Base-by-base conservation (phyloP, 2,888 invertebrate species). In the Drymonia ruficornis region DNA sequence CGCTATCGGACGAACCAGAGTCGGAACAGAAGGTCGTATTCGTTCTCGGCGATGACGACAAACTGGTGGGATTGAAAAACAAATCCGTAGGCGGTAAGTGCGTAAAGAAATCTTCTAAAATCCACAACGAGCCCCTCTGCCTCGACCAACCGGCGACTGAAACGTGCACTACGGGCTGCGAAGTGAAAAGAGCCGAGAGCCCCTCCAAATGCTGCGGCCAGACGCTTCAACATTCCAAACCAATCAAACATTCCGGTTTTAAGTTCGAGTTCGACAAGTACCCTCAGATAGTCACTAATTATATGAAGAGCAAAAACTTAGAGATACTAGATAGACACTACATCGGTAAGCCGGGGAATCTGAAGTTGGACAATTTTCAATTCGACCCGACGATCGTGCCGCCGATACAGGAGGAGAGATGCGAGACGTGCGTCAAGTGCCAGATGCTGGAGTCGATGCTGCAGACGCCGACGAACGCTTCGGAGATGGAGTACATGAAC, bases 381-480 rank as follows among this genome's bases (percentile, higher is more conserved):
- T 91, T 91, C 71, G 93, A 93, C 66, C 89, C 93, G 49, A 93
- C 88, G 11, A 71, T 93, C 48, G 91, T 91, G 49, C 86, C 87
- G 49, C 84, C 89, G 47, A 85, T 91, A 58, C 87, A 86, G 50
- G 91, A 91, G 58, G 90, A 93, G 67, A 86, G 90, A 15, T 94
- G 94, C 58, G 92, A 94, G 64, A 86, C 92, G 7, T 94, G 94
- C 53, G 86, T 87, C 70, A 91, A 90, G 66, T 93, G 93, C 65
- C 89, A 92, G 65, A 80, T 93, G 68, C 89, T 93, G 81, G 92
- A 93, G 44, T 94, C 94, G 29, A 90, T 94, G 62, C 85, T 96
- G 43, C 96, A 96, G 76, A 96, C 96, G 0, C 96, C 96, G 0
- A 96, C 96, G 0, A 96, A 96, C 80, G 96, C 96, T 34, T 96